Percentiles rank a stretch among this genome's conserved stretches.
Conservation (phyloP, 1,140 invertebrate genomes). For the Pseudomyrmex flavicornis region DNA sequence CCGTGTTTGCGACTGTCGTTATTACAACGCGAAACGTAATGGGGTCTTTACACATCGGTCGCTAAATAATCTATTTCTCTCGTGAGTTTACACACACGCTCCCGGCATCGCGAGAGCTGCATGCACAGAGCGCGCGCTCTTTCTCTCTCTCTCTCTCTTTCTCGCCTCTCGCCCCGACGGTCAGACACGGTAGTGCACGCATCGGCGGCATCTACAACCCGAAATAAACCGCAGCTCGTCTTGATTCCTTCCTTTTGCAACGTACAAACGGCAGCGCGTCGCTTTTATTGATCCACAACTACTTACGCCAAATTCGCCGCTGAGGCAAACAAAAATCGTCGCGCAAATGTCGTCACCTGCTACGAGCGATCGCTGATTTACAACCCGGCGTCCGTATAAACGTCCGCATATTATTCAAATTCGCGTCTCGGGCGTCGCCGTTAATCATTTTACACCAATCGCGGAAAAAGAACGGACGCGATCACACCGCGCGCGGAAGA, state of each 20-base stretch:
- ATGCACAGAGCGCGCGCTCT: background rate
- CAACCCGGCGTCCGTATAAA: too few species aligned
- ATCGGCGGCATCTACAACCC: constrained; percentile 59
- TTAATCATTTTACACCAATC: constrained; percentile 18
- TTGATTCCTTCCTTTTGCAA: constrained; percentile 43
- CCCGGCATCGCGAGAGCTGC: background rate
- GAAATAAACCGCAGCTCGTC: constrained; percentile 72
- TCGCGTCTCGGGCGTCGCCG: background rate
- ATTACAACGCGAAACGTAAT: constrained; percentile 36
- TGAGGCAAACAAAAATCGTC: constrained; percentile 12
- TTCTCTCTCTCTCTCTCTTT: too few species aligned
- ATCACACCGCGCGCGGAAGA: background rate
- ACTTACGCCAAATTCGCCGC: constrained; percentile 51
- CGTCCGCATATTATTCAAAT: constrained; percentile 17
- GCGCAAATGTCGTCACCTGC: background rate
- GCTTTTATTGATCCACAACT: constrained; percentile 57
- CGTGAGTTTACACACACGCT: constrained; percentile 22
- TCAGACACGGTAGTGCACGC: background rate
- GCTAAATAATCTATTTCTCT: constrained; percentile 73
- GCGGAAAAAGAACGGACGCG: background rate
- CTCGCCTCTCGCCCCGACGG: too few species aligned
- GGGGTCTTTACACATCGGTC: constrained; percentile 25
- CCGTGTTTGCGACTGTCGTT: constrained; percentile 48
- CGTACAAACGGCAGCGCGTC: constrained; percentile 18
- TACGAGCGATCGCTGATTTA: background rate